phyloP scores from a whole-genome alignment of 2,888 invertebrate species.

The Drosophila mulleri region DNA sequence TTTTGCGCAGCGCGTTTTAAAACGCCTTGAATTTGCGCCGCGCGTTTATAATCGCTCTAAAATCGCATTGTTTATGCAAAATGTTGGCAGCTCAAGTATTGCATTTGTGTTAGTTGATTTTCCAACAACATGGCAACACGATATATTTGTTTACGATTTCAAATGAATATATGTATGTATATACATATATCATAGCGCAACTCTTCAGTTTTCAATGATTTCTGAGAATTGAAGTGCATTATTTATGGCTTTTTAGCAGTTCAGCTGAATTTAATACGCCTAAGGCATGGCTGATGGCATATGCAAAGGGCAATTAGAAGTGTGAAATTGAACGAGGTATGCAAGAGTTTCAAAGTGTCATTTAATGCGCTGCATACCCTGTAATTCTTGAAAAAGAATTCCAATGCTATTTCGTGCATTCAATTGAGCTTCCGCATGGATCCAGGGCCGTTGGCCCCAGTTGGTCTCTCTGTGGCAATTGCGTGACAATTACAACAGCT shows the following conservation, averaged over 20 bases:
- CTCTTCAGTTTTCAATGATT: slow-evolving; percentile 9
- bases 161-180: neutral
- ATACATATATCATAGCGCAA: neutral
- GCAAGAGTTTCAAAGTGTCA: slow-evolving; percentile 12
- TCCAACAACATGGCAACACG: neutral
- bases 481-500: slow-evolving; percentile 46
- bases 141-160: neutral
- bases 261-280: slow-evolving; percentile 2
- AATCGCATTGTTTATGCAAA: neutral
- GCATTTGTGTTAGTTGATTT: slow-evolving; percentile 20
- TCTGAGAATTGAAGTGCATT: slow-evolving; percentile 4
- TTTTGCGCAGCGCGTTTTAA: slow-evolving; percentile 22
- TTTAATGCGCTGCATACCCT: neutral
- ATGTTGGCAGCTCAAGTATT: slow-evolving; percentile 1
- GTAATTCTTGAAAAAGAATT: slow-evolving; percentile 26
- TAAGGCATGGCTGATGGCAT: neutral
- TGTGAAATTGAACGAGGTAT: neutral
- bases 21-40: slow-evolving; percentile 18
- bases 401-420: slow-evolving; percentile 2
- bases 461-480: slow-evolving; percentile 26
- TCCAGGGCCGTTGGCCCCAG: slow-evolving; percentile 40
- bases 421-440: slow-evolving; percentile 44
- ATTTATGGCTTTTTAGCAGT: slow-evolving; percentile 8
- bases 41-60: slow-evolving; percentile 20
- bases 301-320: slow-evolving; percentile 1